phyloP scores from a whole-genome alignment of 2,888 invertebrate genomes.

The Acleris laterana region DNA sequence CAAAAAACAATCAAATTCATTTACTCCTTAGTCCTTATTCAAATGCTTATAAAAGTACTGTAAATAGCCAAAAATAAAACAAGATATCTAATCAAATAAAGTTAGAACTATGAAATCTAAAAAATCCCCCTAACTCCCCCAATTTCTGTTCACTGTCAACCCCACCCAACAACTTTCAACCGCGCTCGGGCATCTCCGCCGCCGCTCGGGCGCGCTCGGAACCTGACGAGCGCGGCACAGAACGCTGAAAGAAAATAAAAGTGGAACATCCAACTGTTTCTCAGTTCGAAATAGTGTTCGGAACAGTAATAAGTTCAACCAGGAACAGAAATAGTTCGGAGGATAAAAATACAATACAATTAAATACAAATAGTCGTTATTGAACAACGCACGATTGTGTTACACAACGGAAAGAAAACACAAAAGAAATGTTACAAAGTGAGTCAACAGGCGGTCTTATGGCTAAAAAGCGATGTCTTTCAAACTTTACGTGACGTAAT shows the following conservation, averaged over 20 bases:
- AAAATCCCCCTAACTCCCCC: conserved; percentile 34
- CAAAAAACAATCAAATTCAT: not conserved
- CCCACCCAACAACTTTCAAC: conserved; percentile 59
- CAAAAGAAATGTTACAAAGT: too few relatives aligned
- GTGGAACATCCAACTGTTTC: conserved; percentile 44
- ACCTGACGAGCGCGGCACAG: conserved; percentile 40
- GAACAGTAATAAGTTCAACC: not conserved
- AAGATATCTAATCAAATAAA: not conserved
- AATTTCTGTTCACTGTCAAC: conserved; percentile 48
- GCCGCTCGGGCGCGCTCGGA: conserved; percentile 42
- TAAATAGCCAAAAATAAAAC: too few relatives aligned
- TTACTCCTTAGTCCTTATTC: too few relatives aligned
- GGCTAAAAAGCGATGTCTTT: too few relatives aligned
- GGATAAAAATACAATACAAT: too few relatives aligned
- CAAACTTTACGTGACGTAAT: too few relatives aligned
- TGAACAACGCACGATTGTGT: too few relatives aligned
- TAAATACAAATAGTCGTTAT: too few relatives aligned
- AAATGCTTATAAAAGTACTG: too few relatives aligned
- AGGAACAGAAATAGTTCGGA: not conserved
- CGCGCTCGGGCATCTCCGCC: conserved; percentile 45
- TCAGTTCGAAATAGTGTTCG: conserved; percentile 17
- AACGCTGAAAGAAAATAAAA: conserved; percentile 45
- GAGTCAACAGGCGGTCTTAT: too few relatives aligned
- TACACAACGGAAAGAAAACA: too few relatives aligned
- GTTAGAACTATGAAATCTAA: too few relatives aligned